Conservation (phyloP, 2,113 vertebrate species). For the Montifringilla adamsi region DNA sequence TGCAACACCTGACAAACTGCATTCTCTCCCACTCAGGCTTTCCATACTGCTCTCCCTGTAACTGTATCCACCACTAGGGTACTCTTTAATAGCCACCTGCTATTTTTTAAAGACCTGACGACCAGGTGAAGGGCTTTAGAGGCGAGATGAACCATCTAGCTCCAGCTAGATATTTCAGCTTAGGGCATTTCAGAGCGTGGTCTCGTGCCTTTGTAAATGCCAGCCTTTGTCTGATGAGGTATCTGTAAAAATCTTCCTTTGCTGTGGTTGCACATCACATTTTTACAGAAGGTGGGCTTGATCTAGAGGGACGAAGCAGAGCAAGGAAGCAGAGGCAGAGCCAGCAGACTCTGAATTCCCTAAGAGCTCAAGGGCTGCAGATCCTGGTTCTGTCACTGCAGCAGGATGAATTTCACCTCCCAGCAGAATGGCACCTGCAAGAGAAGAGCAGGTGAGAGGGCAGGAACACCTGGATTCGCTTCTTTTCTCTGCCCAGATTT, state of each 20-base stretch:
- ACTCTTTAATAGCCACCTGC: background rate
- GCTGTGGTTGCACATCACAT: background rate
- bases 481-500: background rate
- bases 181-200: background rate
- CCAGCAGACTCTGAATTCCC: background rate
- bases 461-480: background rate
- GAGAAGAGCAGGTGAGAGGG: background rate
- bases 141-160: background rate
- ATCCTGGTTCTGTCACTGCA: background rate
- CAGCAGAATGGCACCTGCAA: background rate
- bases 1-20: background rate
- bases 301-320: background rate
- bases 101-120: background rate
- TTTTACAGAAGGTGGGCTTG: background rate
- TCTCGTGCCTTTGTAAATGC: background rate
- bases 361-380: background rate
- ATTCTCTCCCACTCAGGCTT: background rate
- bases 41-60: background rate
- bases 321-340: background rate
- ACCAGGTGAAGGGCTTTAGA: background rate
- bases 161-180: background rate
- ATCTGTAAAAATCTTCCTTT: background rate
- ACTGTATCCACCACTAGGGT: background rate
- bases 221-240: background rate
- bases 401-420: background rate